Base-by-base conservation (phyloP, 2,797 vertebrate genomes). In the Karalla daura region DNA sequence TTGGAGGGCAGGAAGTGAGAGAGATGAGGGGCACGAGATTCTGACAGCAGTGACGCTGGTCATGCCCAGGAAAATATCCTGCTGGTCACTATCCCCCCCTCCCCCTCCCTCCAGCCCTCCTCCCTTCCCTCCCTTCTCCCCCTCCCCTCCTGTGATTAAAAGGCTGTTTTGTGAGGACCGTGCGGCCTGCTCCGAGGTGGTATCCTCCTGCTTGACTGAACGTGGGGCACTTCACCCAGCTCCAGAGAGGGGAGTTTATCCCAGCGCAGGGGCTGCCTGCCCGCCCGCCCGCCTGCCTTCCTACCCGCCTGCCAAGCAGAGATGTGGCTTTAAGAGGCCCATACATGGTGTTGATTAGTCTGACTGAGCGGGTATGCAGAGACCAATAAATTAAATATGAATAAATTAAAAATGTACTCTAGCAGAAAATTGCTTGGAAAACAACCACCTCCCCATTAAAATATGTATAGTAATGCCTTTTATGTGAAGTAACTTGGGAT, bases 381-480 rank as follows among this genome's bases (percentile, higher is more conserved):
- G 91, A 93, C 89, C 93, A 94, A 94, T 93, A 94, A 94, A 94
- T 94, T 93, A 91, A 94, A 94, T 92, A 93, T 91, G 92, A 94
- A 94, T 94, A 94, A 94, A 95, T 94, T 94, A 94, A 94, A 94
- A 94, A 94, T 93, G 91, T 94, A 93, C 91, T 94, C 91, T 94
- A 91, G 93, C 93, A 94, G 93, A 95, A 94, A 95, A 94, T 94
- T 95, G 92, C 91, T 92, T 93, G 88, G 95, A 94, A 95, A 96
- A 95, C 91, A 93, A 91, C 88, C 88, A 91, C 94, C 94, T 94
- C 92, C 90, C 93, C 93, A 94, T 94, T 95, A 95, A 95, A 95
- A 95, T 93, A 93, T 92, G 92, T 91, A 92, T 92, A 95, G 92
- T 93, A 94, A 94, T 93, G 94, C 89, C 92, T 94, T 95, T 93